These are phyloP conservation scores for Epizoanthus stellaris DNA, from an alignment of 92 coral and sea anemone genomes.

Conservation along the genomic window DNA sequence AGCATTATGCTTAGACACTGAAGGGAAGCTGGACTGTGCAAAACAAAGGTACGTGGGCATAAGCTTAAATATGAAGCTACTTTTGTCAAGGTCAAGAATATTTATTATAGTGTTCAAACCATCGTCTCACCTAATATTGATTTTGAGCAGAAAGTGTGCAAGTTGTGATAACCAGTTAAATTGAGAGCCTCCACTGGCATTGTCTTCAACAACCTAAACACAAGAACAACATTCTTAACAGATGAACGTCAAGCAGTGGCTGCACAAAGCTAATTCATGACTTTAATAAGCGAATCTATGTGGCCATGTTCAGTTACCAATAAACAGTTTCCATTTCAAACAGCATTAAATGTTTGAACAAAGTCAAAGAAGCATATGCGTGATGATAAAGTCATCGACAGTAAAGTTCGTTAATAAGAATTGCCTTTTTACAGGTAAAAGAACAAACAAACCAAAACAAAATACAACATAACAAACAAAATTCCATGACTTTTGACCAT, in stretches of 20 bases:
- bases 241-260: background rate
- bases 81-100: background rate
- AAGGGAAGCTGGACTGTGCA: slow-evolving; percentile 33
- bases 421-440: too few species aligned
- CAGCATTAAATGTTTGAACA: too few species aligned
- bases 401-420: too few species aligned
- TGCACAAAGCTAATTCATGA: background rate
- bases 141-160: slow-evolving; percentile 44
- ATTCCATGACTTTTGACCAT: too few species aligned
- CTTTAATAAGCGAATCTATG: background rate
- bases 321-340: too few species aligned
- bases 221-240: background rate
- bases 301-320: too few species aligned
- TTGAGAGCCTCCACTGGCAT: slow-evolving; percentile 58
- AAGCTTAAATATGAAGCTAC: too few species aligned
- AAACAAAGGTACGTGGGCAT: background rate
- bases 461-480: too few species aligned
- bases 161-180: slow-evolving; percentile 55
- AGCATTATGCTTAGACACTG: slow-evolving; percentile 67
- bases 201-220: slow-evolving; percentile 75
- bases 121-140: slow-evolving; percentile 12
- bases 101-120: background rate
- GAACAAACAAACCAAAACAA: too few species aligned
- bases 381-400: too few species aligned
- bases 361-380: too few species aligned